A percentile compares a stretch with the other conserved stretches of the same genome.
Conservation (phyloP, 92 coral and sea anemone species). For the Desmophyllum pertusum region DNA sequence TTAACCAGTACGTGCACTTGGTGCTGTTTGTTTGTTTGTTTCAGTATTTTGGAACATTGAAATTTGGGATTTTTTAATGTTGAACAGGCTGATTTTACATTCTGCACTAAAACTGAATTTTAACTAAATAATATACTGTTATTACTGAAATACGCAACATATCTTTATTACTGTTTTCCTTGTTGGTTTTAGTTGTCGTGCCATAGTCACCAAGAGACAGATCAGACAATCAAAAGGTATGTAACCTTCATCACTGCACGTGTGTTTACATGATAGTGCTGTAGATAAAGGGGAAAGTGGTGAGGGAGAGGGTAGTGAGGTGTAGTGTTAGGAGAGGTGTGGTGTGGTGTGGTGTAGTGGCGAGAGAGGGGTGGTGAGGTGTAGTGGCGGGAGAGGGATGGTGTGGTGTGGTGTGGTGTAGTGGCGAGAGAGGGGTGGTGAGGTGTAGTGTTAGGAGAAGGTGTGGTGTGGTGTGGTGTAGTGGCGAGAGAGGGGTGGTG, state of each 20-base stretch:
- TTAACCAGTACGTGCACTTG: too few species aligned
- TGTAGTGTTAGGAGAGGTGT: too few species aligned
- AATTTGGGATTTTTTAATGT: too few species aligned
- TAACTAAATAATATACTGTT: not conserved
- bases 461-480: not conserved
- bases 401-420: not conserved
- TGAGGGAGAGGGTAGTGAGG: too few species aligned
- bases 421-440: not conserved
- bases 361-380: not conserved
- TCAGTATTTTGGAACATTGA: too few species aligned
- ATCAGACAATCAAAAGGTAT: conserved; percentile 78
- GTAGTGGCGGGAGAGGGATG: too few species aligned
- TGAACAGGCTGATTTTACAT: too few species aligned
- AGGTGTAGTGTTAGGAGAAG: not conserved
- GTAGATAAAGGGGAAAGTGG: too few species aligned
- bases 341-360: too few species aligned
- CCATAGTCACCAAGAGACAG: conserved; percentile 73
- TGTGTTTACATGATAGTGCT: not conserved
- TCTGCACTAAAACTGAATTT: not conserved
- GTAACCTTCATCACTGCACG: not conserved
- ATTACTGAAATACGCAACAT: not conserved
- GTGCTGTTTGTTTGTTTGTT: too few species aligned
- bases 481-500: too few species aligned
- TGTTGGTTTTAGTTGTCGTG: conserved; percentile 69
- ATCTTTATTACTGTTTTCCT: not conserved